phyloP scores from a whole-genome alignment of 35 echinoderm and acorn worm species.

The Ophioderma brevispina region DNA sequence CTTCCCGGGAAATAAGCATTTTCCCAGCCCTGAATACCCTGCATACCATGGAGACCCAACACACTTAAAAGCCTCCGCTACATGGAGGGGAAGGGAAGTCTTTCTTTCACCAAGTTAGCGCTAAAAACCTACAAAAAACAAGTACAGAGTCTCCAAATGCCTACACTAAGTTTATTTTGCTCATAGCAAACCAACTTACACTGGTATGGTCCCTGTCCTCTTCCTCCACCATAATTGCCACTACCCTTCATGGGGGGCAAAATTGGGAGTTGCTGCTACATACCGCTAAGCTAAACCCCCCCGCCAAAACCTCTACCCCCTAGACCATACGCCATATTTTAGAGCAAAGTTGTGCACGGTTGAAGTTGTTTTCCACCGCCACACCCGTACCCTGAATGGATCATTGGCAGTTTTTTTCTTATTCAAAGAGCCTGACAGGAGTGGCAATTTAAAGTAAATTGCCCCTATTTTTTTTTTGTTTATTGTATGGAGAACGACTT shows the following conservation, averaged over 20 bases:
- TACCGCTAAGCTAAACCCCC: too few relatives aligned
- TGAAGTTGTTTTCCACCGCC: conserved; percentile 23
- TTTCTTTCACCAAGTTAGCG: too few relatives aligned
- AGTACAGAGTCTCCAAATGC: background rate
- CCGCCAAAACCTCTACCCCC: too few relatives aligned
- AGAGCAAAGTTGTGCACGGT: conserved; percentile 22
- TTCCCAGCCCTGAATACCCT: too few relatives aligned
- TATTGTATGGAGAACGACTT: too few relatives aligned
- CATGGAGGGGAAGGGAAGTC: background rate
- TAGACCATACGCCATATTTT: background rate
- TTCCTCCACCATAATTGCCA: background rate
- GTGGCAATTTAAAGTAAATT: too few relatives aligned
- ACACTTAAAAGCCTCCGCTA: background rate
- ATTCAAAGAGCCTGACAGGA: too few relatives aligned
- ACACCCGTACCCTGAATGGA: background rate
- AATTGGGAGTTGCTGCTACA: conserved; percentile 23
- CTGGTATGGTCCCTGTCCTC: background rate
- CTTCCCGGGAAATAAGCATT: too few relatives aligned
- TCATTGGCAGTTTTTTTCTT: too few relatives aligned
- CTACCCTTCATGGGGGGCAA: conserved; percentile 23
- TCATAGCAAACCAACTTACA: background rate
- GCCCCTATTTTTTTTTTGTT: too few relatives aligned
- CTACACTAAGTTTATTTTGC: background rate
- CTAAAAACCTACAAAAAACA: too few relatives aligned
- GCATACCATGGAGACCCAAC: background rate